A percentile compares a stretch with the other conserved stretches of the same genome.
phyloP scores from a whole-genome alignment of 1,140 invertebrate genomes.

The Lethrus apterus region DNA sequence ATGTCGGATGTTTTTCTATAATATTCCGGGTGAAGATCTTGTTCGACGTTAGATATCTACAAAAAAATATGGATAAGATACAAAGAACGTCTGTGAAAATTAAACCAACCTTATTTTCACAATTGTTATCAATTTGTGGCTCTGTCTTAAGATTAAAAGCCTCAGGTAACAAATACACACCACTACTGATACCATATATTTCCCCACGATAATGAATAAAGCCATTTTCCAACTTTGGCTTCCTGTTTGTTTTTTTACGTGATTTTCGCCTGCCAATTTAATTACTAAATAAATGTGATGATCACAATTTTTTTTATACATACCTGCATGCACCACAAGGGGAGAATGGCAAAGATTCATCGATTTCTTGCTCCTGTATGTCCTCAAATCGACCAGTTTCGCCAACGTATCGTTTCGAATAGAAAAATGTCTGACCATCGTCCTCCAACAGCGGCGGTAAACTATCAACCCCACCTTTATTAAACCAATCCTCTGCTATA shows the following conservation, averaged over 20 bases:
- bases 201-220: slow-evolving; percentile 47
- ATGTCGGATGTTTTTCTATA: slow-evolving; percentile 67
- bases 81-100: no score
- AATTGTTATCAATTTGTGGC: no score
- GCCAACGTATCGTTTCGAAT: slow-evolving; percentile 58
- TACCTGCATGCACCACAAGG: slow-evolving; percentile 48
- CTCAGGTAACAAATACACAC: slow-evolving; percentile 63
- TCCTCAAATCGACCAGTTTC: slow-evolving; percentile 66
- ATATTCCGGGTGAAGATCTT: slow-evolving; percentile 67
- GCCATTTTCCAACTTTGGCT: slow-evolving; percentile 38
- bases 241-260: slow-evolving; percentile 19
- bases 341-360: slow-evolving; percentile 40
- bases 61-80: no score
- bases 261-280: slow-evolving; percentile 22
- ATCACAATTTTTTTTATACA: slow-evolving; percentile 1
- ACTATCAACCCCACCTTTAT: slow-evolving; percentile 20
- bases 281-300: neutral
- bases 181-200: slow-evolving; percentile 60
- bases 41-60: slow-evolving; percentile 62
- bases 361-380: slow-evolving; percentile 43
- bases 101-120: no score
- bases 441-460: slow-evolving; percentile 39
- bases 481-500: slow-evolving; percentile 27
- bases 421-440: slow-evolving; percentile 57
- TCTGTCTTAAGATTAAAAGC: slow-evolving; percentile 55